Base-by-base conservation (phyloP, 2,113 vertebrate species). In the Chaenogobius annularis region DNA sequence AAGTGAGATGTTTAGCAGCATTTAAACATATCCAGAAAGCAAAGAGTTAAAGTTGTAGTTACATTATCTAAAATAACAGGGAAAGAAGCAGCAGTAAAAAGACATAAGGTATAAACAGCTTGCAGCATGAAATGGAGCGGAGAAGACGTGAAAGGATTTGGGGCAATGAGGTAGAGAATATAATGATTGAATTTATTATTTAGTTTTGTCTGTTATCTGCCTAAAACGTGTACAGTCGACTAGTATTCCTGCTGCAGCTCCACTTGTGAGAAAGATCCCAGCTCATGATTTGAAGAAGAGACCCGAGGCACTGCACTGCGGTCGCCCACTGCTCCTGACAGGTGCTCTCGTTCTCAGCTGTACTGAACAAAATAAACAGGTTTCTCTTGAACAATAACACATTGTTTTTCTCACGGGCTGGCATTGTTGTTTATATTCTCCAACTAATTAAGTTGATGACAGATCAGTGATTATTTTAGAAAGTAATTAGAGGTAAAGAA, bases 21-120 rank as follows among this genome's bases (percentile, higher is more conserved):
- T 66, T 50, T 59, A 46, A 31, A 70, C 81, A 81, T 74, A 71
- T 65, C 73, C 70, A 76, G 23, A 67, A 44, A 62, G 54, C 44
- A 61, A 62, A 67, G 68, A 59, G 77, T 85, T 78, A 61, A 64
- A 35, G 6, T 4, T 61, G 9, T 20, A 50, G 15, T 7, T 50
- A 40, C 37, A 40, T 6, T 7, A 40, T 40, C 37, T 40, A 40
- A 40, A 40, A 40, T 46, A 46, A 46, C 44, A 43, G 37, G 37
- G 37, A 40, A 40, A 40, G 10, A 46, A 46, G 44, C 7, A 1
- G 44, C 44, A 46, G 12, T 11, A 46, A 46, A 10, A n/a, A 46
- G 1, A 46, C 40, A 46, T 13, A 46, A 46, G 43, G 5, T 44
- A 44, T 9, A 44, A 44, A 44, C 10, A 11, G 43, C 43, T 44